Evolutionary conservation across 2,797 vertebrate genomes (phyloP), one percentile per base, ranked within the genome.

Genomic region (Enteromius mattozi): DNA sequence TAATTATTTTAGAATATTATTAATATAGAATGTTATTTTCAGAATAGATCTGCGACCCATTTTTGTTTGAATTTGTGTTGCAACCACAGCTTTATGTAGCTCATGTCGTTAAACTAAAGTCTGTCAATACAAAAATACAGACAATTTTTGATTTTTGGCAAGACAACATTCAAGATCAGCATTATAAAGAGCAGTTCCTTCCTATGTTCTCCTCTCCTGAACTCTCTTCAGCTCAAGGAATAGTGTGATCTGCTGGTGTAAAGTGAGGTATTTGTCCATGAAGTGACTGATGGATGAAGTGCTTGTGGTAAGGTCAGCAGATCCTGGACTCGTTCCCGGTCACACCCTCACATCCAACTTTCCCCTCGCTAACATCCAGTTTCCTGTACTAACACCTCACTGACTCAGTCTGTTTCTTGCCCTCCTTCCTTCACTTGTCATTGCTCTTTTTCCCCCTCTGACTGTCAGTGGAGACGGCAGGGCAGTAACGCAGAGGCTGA

Each of bases 301-400:
- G 83, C 74, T 88, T 85, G 81, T 56, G 24, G 83, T 88, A 88
- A 85, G 61, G 40, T 80, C 77, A 85, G 86, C 76, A 78, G 83
- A 87, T 88, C 82, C 85, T 85, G 83, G 86, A 82, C 72, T 45
- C 10, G 17, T 78, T 47, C 68, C 56, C 72, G 80, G 87, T 86
- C 87, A 78, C 40, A 17, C 65, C 68, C 35, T 81, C 19, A 61
- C 56, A 74, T 85, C 71, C 49, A 89, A 77, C 68, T 80, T 80
- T 86, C 66, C 70, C 14, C 24, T 81, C 49, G 21, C 85, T 81
- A 78, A 87, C 68, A 83, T 87, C 83, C 81, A 66, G 82, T 85
- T 89, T 86, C 82, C 80, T 86, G 35, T 69, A 81, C 70, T 83
- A 86, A 66, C 87, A 85, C 80, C 85, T 85, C 85, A 42, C 56